These are phyloP conservation scores for Nipponacmea schrenckii DNA, from an alignment of 2,888 invertebrate genomes.

Conservation along the genomic window DNA sequence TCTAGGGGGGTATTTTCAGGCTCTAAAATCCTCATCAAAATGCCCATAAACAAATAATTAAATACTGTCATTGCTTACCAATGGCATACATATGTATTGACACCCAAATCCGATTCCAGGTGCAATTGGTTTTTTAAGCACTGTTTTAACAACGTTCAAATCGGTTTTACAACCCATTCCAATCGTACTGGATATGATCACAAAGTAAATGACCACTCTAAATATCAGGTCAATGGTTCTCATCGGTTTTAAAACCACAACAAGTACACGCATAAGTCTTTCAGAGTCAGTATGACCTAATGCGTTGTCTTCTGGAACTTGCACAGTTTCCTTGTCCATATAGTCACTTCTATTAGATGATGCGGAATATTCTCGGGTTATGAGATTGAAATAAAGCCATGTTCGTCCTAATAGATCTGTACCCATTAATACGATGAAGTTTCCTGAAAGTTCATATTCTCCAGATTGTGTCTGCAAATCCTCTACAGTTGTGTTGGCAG, in stretches of 20 bases:
- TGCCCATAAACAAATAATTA: no score
- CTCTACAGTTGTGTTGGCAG: neutral
- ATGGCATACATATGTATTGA: slow-evolving; percentile 71
- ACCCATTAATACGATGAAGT: slow-evolving; percentile 18
- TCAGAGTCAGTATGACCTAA: slow-evolving; percentile 7
- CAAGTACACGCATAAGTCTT: slow-evolving; percentile 17
- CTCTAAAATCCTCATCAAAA: no score
- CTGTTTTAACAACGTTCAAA: slow-evolving; percentile 62
- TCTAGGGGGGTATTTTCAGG: no score
- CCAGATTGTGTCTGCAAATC: neutral
- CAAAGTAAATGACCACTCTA: slow-evolving; percentile 54
- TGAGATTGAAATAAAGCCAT: slow-evolving; percentile 13
- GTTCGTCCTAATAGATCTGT: slow-evolving; percentile 23
- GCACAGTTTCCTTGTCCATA: neutral
- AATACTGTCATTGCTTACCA: slow-evolving; percentile 61
- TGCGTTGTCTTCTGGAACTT: neutral
- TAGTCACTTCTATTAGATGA: neutral
- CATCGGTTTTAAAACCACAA: slow-evolving; percentile 39
- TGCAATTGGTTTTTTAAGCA: slow-evolving; percentile 69
- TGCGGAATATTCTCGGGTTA: slow-evolving; percentile 1
- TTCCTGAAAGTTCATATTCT: slow-evolving; percentile 5
- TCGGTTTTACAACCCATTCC: slow-evolving; percentile 70
- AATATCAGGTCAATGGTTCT: slow-evolving; percentile 56
- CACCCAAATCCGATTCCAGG: slow-evolving; percentile 70
- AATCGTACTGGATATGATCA: slow-evolving; percentile 66